Base-by-base conservation (phyloP, 2,888 invertebrate species). In the Synergus laeviventris region DNA sequence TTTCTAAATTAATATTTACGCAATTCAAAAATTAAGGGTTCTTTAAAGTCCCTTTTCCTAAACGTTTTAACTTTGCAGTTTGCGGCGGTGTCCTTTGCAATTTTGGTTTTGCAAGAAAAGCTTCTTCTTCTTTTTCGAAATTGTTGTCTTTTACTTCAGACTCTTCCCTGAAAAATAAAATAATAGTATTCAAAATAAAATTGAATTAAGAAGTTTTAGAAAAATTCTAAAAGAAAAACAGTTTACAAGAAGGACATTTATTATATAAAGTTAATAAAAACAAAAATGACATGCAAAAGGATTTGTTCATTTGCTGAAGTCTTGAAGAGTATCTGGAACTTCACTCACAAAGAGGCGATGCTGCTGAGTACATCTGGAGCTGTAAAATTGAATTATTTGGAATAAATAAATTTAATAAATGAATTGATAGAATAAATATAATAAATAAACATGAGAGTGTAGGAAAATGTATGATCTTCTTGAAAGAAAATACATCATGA, bases 21-120 rank as follows among this genome's bases (percentile, higher is more conserved):
- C 76, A 77, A 77, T 73, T 75, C n/a, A 77, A 74, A 49, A 79
- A 78, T 61, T 61, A 36, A 8, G 36, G 5, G 76, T 81, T 59
- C 78, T 84, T 62, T 81, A 81, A 59, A 59, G 12, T 21, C 8
- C 21, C 38, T 81, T n/a, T 31, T 31, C 4, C 11, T 4, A 70
- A 9, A 45, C 49, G 24, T 36, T 36, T 49, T 9, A 49, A 49
- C n/a, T 59, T 75, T 38, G 76, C 64, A n/a, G 79, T 78, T 39
- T 77, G 77, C 0, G 89, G 87, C 21, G 90, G 87, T 21, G 89
- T 89, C 39, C 89, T 82, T 64, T 84, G 84, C 78, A 90, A 82
- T 78, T 87, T 88, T 62, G 89, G 89, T 78, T 88, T 90, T 7
- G 89, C 85, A 56, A 85, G 61, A 79, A 89, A 89, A 42, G 86